Evolutionary conservation across 2,888 invertebrate species (phyloP).

Genomic region (Tetrapedia diversipes): DNA sequence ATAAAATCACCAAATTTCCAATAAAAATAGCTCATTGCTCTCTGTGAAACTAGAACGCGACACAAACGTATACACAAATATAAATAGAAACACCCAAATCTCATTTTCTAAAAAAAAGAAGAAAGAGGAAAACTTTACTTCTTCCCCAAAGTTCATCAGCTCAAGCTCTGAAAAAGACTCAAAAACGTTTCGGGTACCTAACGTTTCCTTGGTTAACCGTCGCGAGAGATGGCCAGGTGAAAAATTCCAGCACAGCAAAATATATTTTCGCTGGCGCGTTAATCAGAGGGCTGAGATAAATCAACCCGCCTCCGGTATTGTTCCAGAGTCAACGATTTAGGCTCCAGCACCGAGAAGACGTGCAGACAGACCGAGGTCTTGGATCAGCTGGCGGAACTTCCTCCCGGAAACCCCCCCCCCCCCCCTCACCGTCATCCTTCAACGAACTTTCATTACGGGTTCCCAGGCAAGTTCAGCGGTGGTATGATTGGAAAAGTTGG

Average conservation of each 20-base stretch:
- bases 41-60: no score
- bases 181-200: background rate
- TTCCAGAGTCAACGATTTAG: conserved; percentile 44
- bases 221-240: background rate
- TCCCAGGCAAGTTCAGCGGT: conserved; percentile 49
- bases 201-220: conserved; percentile 23
- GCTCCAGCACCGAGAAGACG: conserved; percentile 21
- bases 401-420: conserved; percentile 64
- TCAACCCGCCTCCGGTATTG: conserved; percentile 42
- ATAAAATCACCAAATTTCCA: no score
- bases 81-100: no score
- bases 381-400: conserved; percentile 61
- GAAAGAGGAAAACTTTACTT: no score
- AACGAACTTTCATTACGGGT: conserved; percentile 75
- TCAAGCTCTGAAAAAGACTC: background rate
- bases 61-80: no score
- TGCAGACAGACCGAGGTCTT: conserved; percentile 48
- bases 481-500: conserved; percentile 80
- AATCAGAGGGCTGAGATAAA: conserved; percentile 46
- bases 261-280: conserved; percentile 33
- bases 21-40: no score
- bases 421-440: no score
- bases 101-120: no score
- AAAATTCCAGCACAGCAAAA: conserved; percentile 23
- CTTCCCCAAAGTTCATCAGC: no score